These are phyloP conservation scores for Pygoscelis adeliae DNA, from an alignment of 2,113 vertebrate species.

Conservation along the genomic window DNA sequence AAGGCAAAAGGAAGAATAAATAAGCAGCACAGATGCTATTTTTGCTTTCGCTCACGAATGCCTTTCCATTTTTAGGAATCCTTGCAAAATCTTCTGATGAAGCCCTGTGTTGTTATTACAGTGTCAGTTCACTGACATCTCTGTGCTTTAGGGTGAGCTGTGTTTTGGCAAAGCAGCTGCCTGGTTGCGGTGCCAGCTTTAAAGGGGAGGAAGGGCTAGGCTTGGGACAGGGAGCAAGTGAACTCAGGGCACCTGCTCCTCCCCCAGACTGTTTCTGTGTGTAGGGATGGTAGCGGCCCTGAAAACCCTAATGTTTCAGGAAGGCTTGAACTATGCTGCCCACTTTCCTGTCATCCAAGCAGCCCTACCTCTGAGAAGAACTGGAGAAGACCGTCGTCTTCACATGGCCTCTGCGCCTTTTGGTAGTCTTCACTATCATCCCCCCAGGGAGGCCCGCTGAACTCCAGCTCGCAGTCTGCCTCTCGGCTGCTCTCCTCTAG, in stretches of 20 bases:
- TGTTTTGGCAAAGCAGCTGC: constrained; percentile 1
- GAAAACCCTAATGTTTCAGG: not conserved
- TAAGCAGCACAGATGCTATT: constrained; percentile 48
- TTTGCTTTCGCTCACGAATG: not conserved
- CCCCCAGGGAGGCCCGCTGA: constrained; percentile 45
- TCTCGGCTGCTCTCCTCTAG: constrained; percentile 65
- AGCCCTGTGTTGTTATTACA: constrained; percentile 8
- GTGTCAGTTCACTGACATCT: constrained; percentile 31
- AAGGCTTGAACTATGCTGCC: not conserved
- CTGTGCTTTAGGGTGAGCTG: constrained; percentile 13
- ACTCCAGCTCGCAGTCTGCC: not conserved
- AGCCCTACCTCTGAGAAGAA: constrained; percentile 73
- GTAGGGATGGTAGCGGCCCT: not conserved
- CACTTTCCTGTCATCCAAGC: not conserved
- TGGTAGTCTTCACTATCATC: constrained; percentile 37
- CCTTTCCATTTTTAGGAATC: constrained; percentile 55
- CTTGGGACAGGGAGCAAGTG: not conserved
- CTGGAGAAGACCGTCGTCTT: constrained; percentile 14
- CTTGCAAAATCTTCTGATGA: constrained; percentile 15
- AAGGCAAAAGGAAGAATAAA: constrained; percentile 1
- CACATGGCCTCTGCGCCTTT: constrained; percentile 28
- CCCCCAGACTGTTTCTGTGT: not conserved
- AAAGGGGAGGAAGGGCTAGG: not conserved
- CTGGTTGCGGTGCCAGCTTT: not conserved
- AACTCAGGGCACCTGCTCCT: not conserved